These are phyloP conservation scores for Lutraria lutraria DNA, from an alignment of 2,888 invertebrate genomes.

Conservation along the genomic window DNA sequence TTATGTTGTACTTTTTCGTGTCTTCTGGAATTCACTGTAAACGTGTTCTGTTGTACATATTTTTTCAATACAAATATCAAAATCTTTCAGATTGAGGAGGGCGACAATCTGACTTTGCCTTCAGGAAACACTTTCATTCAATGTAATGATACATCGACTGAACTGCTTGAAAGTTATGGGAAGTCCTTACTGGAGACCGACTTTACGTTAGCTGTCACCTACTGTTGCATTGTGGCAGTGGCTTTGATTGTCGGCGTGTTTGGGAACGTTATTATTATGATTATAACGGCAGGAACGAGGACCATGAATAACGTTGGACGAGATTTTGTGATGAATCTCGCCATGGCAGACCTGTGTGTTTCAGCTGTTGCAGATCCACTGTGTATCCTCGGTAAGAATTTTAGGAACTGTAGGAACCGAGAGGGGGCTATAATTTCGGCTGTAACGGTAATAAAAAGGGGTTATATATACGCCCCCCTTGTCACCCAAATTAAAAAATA, in stretches of 20 bases:
- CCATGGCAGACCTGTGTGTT: slow-evolving; percentile 82
- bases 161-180: slow-evolving; percentile 26
- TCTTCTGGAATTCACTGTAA: too few relatives aligned
- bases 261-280: slow-evolving; percentile 80
- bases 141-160: slow-evolving; percentile 29
- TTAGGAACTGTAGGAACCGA: too few relatives aligned
- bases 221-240: slow-evolving; percentile 72
- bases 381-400: slow-evolving; percentile 81
- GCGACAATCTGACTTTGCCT: background rate
- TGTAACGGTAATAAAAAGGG: too few relatives aligned
- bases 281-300: slow-evolving; percentile 69
- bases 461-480: too few relatives aligned
- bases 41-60: background rate
- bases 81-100: background rate
- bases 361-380: slow-evolving; percentile 81
- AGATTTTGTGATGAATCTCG: slow-evolving; percentile 82
- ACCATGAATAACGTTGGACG: slow-evolving; percentile 78
- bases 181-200: slow-evolving; percentile 72
- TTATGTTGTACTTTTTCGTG: too few relatives aligned
- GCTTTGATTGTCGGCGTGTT: slow-evolving; percentile 74
- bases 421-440: too few relatives aligned
- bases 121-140: background rate
- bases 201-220: slow-evolving; percentile 74
- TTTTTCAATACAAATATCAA: background rate
- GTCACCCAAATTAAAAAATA: too few relatives aligned